Percentiles rank a stretch among this genome's conserved stretches.
These are phyloP conservation scores for Pimephales promelas DNA, from an alignment of 2,113 vertebrate genomes.

Conservation along the genomic window DNA sequence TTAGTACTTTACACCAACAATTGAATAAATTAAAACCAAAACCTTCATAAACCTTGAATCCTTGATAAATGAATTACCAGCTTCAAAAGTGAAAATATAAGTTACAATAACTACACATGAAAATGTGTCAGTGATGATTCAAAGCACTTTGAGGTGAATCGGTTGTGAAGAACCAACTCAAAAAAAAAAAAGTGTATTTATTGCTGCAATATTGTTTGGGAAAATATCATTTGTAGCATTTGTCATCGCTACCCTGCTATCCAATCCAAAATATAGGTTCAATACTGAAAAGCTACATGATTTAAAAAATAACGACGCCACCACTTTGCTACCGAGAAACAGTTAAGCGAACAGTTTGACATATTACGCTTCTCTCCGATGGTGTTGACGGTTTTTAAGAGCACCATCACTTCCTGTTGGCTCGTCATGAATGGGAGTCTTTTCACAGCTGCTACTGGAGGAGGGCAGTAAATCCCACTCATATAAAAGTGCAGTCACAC, in stretches of 20 bases:
- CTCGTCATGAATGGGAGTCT: constrained; percentile 13
- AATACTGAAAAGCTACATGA: neutral
- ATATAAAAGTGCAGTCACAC: constrained; percentile 62
- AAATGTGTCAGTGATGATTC: no score
- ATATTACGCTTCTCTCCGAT: constrained; percentile 25
- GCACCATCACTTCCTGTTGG: constrained; percentile 38
- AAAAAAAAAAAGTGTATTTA: neutral
- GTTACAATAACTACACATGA: no score
- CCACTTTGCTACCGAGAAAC: no score
- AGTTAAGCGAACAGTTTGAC: neutral
- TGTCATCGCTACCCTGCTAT: neutral
- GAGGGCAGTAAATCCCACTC: constrained; percentile 59
- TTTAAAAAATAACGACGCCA: neutral
- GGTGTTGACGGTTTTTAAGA: constrained; percentile 27
- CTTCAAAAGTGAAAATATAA: no score
- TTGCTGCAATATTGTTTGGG: neutral
- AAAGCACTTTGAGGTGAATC: neutral
- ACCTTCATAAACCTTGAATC: no score
- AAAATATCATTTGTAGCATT: neutral
- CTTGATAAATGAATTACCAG: no score
- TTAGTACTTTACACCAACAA: no score
- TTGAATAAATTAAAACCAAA: no score
- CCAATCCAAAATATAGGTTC: neutral
- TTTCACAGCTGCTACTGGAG: constrained; percentile 38
- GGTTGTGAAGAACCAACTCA: neutral